Evolutionary conservation across 2,888 invertebrate genomes (phyloP).

Genomic region (Seladonia tumulorum): DNA sequence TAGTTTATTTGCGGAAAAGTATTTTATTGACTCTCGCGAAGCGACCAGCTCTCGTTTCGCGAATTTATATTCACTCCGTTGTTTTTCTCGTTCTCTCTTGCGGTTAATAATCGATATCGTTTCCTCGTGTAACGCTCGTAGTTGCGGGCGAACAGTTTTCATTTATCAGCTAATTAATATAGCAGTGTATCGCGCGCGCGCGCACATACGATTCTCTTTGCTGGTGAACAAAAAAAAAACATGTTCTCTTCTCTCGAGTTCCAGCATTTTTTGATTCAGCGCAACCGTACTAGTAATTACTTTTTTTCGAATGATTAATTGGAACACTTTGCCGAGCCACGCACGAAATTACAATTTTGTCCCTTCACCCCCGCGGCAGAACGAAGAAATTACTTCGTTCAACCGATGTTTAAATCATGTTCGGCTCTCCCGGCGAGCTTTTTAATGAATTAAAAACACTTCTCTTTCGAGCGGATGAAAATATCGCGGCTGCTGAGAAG

Average conservation of each 20-base stretch:
- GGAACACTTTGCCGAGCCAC: neutral
- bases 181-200: neutral
- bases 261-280: neutral
- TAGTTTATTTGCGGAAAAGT: neutral
- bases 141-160: neutral
- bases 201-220: neutral
- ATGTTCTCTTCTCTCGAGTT: neutral
- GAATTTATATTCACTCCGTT: neutral
- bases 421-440: neutral
- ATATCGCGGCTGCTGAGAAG: neutral
- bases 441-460: constrained; percentile 1
- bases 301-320: neutral
- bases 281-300: neutral
- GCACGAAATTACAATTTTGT: neutral
- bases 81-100: neutral
- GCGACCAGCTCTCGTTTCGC: neutral
- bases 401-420: neutral
- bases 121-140: neutral
- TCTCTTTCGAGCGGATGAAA: neutral
- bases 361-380: neutral
- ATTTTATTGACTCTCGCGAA: neutral
- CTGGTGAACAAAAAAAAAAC: neutral
- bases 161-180: neutral
- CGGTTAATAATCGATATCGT: neutral
- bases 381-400: neutral